These are phyloP conservation scores for Tetragonula clypearis DNA, from an alignment of 1,140 invertebrate genomes.

Conservation along the genomic window DNA sequence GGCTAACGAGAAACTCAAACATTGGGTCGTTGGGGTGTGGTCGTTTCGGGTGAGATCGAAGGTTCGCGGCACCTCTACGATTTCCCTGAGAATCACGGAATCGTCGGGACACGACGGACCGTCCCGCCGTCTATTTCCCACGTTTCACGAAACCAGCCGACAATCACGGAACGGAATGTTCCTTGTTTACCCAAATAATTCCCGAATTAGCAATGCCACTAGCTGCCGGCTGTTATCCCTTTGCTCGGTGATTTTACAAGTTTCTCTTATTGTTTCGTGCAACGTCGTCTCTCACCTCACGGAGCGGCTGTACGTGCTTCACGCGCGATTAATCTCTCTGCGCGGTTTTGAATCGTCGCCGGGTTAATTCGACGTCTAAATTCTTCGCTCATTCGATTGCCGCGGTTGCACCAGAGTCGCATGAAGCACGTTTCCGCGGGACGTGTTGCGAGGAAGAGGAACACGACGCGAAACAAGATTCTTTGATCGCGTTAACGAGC, in stretches of 20 bases:
- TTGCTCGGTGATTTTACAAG: slow-evolving; percentile 14
- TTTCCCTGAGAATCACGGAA: slow-evolving; percentile 43
- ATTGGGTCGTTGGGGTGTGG: neutral
- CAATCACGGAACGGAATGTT: slow-evolving; percentile 34
- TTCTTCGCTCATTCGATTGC: neutral
- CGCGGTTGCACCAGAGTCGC: neutral
- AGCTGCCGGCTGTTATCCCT: slow-evolving; percentile 13
- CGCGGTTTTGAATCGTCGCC: neutral
- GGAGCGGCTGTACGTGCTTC: neutral
- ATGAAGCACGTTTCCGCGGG: too few species aligned
- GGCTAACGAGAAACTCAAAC: slow-evolving; percentile 45
- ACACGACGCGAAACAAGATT: neutral
- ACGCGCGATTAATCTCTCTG: neutral
- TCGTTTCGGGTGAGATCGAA: slow-evolving; percentile 19
- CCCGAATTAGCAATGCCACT: slow-evolving; percentile 40
- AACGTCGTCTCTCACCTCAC: too few species aligned
- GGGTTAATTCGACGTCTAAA: neutral
- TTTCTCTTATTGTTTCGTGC: slow-evolving; percentile 8
- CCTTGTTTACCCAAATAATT: slow-evolving; percentile 52
- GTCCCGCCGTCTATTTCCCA: slow-evolving; percentile 30
- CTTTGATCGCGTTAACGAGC: neutral
- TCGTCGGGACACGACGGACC: neutral
- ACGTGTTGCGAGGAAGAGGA: neutral
- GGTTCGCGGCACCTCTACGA: slow-evolving; percentile 19
- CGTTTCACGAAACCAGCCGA: slow-evolving; percentile 14